Evolutionary conservation across 2,113 vertebrate genomes (phyloP), one percentile per base, ranked within the genome.

Genomic region (Phrynosoma platyrhinos): DNA sequence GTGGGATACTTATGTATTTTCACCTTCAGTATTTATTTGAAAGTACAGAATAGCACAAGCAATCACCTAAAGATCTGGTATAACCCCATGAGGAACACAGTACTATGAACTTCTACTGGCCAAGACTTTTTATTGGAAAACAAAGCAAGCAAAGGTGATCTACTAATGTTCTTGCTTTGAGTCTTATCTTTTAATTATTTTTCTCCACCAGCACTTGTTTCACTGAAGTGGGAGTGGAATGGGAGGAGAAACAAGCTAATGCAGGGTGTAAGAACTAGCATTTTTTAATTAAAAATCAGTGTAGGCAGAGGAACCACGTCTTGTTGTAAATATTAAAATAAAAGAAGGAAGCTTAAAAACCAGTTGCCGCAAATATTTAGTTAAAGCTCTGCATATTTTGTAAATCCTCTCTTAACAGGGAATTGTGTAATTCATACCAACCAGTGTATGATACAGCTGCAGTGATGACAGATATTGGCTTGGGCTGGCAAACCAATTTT

Each of bases 361-460:
- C 14, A 36, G 76, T 86, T 53, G 72, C 90, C 76, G 64, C 3
- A 14, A 82, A 3, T 87, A 82, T 82, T 93, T 68, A 36, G 71
- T 69, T 90, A n/a, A 87, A 87, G 76, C 75, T 64, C 90, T 91
- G 79, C 74, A 81, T 91, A 66, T 91, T 95, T 93, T 91, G 53
- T 89, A 95, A 94, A 94, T 90, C 92, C 79, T 93, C 36, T 58
- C 93, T 89, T 93, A 92, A 77, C 20, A 25, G 88, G 86, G 84
- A 86, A 82, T 90, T 84, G 79, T 85, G 94, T 93, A 75, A n/a
- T 89, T 85, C 0, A 0, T 82, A 84, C 85, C 90, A 92, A 25
- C 83, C 88, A 91, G 74, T 87, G 78, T 88, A 90, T 69, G 69
- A 79, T 89, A 27, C 77, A 90, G 94, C 94, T 95, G 93, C 5